A percentile compares a stretch with the other conserved stretches of the same genome.
Conservation (phyloP, 2,797 vertebrate species). For the Esox lucius region DNA sequence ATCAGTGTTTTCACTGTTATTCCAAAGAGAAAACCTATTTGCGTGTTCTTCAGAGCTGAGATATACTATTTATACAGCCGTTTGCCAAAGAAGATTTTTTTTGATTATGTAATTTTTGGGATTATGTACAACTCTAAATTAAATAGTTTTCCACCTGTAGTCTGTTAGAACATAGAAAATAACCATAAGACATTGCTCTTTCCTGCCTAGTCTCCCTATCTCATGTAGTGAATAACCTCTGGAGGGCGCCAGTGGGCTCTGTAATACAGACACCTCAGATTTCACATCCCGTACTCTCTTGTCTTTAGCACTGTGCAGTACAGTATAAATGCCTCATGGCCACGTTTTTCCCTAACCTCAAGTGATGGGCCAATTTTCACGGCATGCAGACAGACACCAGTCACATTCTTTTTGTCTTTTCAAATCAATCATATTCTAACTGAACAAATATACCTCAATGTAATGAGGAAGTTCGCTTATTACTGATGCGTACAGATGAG, state of each 20-base stretch:
- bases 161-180: background rate
- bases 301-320: constrained; percentile 1
- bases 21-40: background rate
- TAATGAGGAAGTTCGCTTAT: constrained; percentile 20
- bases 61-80: background rate
- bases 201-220: background rate
- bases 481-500: background rate
- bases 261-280: constrained; percentile 26
- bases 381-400: constrained; percentile 36
- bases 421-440: constrained; percentile 33
- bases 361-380: constrained; percentile 22
- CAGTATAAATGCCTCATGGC: background rate
- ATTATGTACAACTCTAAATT: background rate
- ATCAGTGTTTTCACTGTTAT: background rate
- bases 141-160: background rate
- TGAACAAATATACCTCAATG: constrained; percentile 20
- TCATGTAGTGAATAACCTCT: constrained; percentile 37
- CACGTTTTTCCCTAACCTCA: background rate
- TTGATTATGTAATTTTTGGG: background rate
- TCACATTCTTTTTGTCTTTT: constrained; percentile 39
- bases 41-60: background rate
- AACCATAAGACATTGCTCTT: background rate
- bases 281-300: constrained; percentile 11
- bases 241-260: constrained; percentile 68
- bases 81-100: background rate